phyloP scores from a whole-genome alignment of 2,113 vertebrate genomes.

The Opisthocomus hoazin region DNA sequence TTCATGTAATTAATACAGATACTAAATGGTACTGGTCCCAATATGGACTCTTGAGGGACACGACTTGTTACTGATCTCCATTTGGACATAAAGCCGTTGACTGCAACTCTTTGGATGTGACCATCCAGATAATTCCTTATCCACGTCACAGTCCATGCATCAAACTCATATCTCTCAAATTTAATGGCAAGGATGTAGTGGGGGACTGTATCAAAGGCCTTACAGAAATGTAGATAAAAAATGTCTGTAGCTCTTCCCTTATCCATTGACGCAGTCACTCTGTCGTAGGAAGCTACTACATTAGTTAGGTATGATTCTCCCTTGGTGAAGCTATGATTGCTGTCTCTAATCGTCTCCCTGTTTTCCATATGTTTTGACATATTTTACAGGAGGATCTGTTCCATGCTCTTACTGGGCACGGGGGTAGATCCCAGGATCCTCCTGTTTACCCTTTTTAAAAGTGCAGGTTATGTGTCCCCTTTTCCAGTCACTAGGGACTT shows the following conservation, averaged over 20 bases:
- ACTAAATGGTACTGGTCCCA: neutral
- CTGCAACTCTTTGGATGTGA: too few relatives aligned
- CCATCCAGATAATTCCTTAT: neutral
- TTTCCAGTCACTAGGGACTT: neutral
- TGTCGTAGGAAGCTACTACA: neutral
- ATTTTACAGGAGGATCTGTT: neutral
- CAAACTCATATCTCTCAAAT: neutral
- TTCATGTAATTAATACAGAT: neutral
- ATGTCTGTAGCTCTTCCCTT: neutral
- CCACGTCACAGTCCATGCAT: neutral
- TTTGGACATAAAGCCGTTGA: neutral
- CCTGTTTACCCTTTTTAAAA: neutral
- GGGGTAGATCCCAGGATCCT: neutral
- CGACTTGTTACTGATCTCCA: neutral
- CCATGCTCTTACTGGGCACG: neutral
- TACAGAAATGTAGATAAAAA: neutral
- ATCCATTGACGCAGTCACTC: neutral
- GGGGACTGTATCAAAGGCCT: neutral
- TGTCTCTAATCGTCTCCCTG: neutral
- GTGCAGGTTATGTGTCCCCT: neutral
- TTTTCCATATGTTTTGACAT: neutral
- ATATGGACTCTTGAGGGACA: accelerated
- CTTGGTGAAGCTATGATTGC: neutral
- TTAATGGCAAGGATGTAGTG: neutral
- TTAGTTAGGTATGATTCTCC: too few relatives aligned